phyloP scores from a whole-genome alignment of 2,888 invertebrate species.

The Microchrysa polita region DNA sequence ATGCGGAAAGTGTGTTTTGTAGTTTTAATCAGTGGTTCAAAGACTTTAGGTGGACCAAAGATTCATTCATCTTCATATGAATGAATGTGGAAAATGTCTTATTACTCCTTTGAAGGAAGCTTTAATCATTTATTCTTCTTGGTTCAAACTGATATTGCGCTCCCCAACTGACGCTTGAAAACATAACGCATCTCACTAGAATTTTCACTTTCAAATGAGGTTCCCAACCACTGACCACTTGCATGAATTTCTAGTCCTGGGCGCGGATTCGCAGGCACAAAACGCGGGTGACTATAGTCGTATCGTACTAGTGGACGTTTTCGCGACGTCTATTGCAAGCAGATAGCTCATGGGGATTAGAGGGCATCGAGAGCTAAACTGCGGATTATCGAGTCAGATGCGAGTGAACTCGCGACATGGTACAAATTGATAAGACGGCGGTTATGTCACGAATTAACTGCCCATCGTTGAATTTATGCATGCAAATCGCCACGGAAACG shows the following conservation, averaged over 20 bases:
- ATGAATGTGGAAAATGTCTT: too few species aligned
- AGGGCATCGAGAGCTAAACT: slow-evolving; percentile 38
- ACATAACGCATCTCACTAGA: too few species aligned
- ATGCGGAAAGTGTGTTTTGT: slow-evolving; percentile 15
- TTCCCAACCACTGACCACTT: slow-evolving; percentile 23
- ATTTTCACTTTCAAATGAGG: too few species aligned
- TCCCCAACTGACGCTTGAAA: too few species aligned
- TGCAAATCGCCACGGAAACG: slow-evolving; percentile 50
- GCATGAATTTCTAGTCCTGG: slow-evolving; percentile 13
- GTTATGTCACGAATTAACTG: slow-evolving; percentile 50
- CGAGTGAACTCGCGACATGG: slow-evolving; percentile 38
- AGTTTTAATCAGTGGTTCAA: not conserved
- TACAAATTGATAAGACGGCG: slow-evolving; percentile 49
- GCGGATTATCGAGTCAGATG: slow-evolving; percentile 40
- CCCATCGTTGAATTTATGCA: slow-evolving; percentile 50
- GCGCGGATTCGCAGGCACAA: not conserved
- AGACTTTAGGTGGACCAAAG: not conserved
- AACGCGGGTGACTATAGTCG: slow-evolving; percentile 17
- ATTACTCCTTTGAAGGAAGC: too few species aligned
- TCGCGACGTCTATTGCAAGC: slow-evolving; percentile 37
- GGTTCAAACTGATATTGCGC: too few species aligned
- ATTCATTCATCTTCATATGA: too few species aligned
- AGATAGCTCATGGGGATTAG: slow-evolving; percentile 39
- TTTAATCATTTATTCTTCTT: too few species aligned
- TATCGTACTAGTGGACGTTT: slow-evolving; percentile 21